Evolutionary conservation across 2,113 vertebrate genomes (phyloP).

Genomic region (Aspidoscelis tigris): DNA sequence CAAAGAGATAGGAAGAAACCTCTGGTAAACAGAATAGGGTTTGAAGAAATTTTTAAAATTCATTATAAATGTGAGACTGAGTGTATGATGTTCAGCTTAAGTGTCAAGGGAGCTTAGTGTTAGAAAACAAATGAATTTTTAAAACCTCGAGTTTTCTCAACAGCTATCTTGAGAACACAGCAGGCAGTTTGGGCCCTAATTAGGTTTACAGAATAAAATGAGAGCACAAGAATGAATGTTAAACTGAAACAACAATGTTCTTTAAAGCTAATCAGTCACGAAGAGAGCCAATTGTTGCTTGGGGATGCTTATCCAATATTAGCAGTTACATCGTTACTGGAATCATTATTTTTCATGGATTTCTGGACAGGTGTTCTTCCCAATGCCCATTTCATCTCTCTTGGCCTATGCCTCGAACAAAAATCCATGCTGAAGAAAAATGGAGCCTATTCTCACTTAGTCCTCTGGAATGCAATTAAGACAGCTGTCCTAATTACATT

Average conservation of each 20-base stretch:
- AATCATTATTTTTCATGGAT: neutral
- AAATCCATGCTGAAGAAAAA: neutral
- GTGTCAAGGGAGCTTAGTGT: neutral
- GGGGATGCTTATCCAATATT: conserved; percentile 1
- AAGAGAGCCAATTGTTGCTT: neutral
- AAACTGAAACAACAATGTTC: conserved; percentile 13
- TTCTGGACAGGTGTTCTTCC: neutral
- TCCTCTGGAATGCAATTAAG: too few species aligned
- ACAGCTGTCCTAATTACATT: too few species aligned
- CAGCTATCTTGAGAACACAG: conserved; percentile 15
- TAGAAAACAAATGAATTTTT: conserved; percentile 29
- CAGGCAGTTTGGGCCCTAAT: conserved; percentile 21
- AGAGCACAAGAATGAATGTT: neutral
- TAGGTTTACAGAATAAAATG: conserved; percentile 6
- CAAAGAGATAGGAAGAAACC: neutral
- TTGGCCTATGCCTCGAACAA: neutral
- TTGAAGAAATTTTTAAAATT: neutral
- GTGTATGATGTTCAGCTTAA: neutral
- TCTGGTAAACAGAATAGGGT: neutral
- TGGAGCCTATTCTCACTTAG: neutral
- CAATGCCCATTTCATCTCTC: neutral
- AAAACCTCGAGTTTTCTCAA: conserved; percentile 8
- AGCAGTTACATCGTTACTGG: neutral
- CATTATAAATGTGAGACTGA: neutral
- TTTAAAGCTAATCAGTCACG: conserved; percentile 9